Base-by-base conservation (phyloP, 2,797 vertebrate genomes). In the Catostomus latipinnis region DNA sequence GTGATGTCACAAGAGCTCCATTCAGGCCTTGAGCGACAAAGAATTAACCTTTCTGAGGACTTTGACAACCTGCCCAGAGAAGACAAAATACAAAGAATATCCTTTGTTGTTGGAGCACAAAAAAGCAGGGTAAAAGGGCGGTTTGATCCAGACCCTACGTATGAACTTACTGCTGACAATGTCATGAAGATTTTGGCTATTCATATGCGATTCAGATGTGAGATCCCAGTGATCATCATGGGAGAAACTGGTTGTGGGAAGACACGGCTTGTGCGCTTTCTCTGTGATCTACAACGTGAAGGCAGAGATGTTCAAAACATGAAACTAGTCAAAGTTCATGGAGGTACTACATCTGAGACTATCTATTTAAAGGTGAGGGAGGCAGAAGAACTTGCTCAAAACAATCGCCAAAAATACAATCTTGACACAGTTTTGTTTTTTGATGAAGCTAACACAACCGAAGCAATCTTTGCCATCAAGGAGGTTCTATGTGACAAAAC, bases 141-240 rank as follows among this genome's bases (percentile, higher is more conserved):
- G 0, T 90, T 90, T 74, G 94, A 95, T 88, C 94, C 94, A 52
- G 94, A 95, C 77, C 83, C 88, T 13, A 94, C 93, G 0, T 95
- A 95, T 68, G 93, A 95, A 81, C 86, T 95, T 78, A 95, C 94
- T 1, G 86, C 92, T 61, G 94, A 95, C 89, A 95, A 95, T 74
- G 91, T 94, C 66, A 93, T 93, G 93, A 95, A 95, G 86, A 95
- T 95, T 93, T 70, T 95, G 87, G 94, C 94, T 49, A 94, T 95
- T 80, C 92, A 95, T 76, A 93, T 95, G 91, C 89, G 94, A 74
- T 94, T 95, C 84, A 85, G 94, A 3, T 95, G 94, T 81, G 93
- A 90, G 63, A 95, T 95, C 77, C 94, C 94, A 0, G 94, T 95
- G 0, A 92, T 95, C 74, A 90, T 95, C 83, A 95, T 95, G 94